Evolutionary conservation across 2,797 vertebrate genomes (phyloP), one percentile per base, ranked within the genome.

Genomic region (Myotis myotis): DNA sequence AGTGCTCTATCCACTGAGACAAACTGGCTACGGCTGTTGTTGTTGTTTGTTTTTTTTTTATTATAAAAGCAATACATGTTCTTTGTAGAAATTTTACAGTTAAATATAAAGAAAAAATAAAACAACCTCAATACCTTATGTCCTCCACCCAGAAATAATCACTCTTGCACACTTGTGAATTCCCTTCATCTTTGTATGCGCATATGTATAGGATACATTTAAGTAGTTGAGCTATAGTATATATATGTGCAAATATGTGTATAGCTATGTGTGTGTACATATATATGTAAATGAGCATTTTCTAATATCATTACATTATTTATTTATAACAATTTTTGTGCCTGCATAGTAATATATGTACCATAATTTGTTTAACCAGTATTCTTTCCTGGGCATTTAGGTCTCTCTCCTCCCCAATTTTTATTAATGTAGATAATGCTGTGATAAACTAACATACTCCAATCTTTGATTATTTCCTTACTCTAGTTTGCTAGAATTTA

Each of bases 21-120:
- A 62, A 62, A 62, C 60, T 5, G 5, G 5, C 60, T 30, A 62
- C 60, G 28, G 57, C 57, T 60, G 5, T 28, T 13, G 25, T 28
- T 60, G 57, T 60, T 60, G 28, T 68, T n/a, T n/a, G n/a, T n/a
- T n/a, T 62, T 80, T 74, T 83, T 51, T 87, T 89, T 17, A 84
- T 78, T 66, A 84, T 66, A 41, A 81, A 86, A 64, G 25, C 22
- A 81, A 47, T 84, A 36, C 3, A 41, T 33, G 13, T 44, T 92
- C 20, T 44, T 93, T 84, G 72, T 36, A 71, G 53, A 81, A 91
- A 87, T 9, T 4, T 47, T 57, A 36, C 12, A 62, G 15, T 87
- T 83, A 71, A 79, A 72, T 30, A 5, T 49, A 72, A 70, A 55
- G n/a, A 81, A 94, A 76, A 80, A 93, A 86, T 49, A 30, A 89